These are phyloP conservation scores for Neosalanx taihuensis DNA, from an alignment of 2,797 vertebrate species.

Conservation along the genomic window DNA sequence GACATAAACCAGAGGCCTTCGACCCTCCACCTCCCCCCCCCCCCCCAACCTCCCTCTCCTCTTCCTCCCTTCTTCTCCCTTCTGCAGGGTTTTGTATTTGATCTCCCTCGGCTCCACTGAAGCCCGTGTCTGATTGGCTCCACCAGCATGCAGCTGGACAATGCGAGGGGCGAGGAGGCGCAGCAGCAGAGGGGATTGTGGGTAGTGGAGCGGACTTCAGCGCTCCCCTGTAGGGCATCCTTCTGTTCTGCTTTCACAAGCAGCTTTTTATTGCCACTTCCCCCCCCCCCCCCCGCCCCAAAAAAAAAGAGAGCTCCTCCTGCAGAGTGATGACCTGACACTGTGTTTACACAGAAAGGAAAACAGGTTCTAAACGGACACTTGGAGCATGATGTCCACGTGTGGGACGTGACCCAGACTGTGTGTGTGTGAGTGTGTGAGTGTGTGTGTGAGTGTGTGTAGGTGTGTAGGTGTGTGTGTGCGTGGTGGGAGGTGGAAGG, in stretches of 20 bases:
- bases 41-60: background rate
- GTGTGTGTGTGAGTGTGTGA: background rate
- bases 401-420: conserved; percentile 46
- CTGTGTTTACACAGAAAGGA: conserved; percentile 38
- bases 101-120: background rate
- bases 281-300: background rate
- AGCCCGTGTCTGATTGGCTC: conserved; percentile 12
- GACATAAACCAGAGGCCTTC: conserved; percentile 15
- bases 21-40: background rate
- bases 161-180: conserved; percentile 44
- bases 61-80: conserved; percentile 3
- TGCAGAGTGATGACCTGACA: conserved; percentile 2
- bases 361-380: conserved; percentile 10
- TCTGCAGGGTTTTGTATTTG: conserved; percentile 13
- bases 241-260: conserved; percentile 22
- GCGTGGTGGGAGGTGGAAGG: conserved; percentile 19
- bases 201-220: conserved; percentile 19
- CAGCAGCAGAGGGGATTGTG: conserved; percentile 27
- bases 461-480: no score
- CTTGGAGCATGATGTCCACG: no score
- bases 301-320: conserved; percentile 17
- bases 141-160: conserved; percentile 14
- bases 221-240: conserved; percentile 10
- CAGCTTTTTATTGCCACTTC: background rate
- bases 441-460: background rate